These are phyloP conservation scores for Colletes collaris DNA, from an alignment of 2,888 invertebrate species.

Conservation along the genomic window DNA sequence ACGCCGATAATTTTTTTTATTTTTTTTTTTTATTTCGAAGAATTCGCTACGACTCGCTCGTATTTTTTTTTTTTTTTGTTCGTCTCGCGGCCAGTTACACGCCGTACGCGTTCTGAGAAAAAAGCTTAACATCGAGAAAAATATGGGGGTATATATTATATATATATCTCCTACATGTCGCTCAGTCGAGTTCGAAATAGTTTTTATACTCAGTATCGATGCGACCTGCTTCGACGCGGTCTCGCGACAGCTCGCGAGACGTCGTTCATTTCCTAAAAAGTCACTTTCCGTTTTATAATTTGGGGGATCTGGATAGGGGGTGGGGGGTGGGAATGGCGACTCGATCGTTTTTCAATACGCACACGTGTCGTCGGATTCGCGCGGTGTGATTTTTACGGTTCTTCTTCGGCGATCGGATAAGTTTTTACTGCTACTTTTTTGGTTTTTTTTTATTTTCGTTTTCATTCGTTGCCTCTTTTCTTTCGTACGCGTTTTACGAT, in stretches of 20 bases:
- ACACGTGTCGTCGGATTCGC: constrained; percentile 11
- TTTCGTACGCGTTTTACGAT: constrained; percentile 16
- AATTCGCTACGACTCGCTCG: constrained; percentile 66
- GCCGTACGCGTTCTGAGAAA: constrained; percentile 71
- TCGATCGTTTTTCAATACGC: constrained; percentile 58
- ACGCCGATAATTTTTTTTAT: constrained; percentile 29
- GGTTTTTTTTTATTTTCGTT: background rate
- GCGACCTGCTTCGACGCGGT: constrained; percentile 54
- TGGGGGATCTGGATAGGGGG: background rate
- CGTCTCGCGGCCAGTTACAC: constrained; percentile 59
- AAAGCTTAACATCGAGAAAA: constrained; percentile 82
- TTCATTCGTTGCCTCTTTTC: constrained; percentile 14
- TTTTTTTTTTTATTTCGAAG: constrained; percentile 8
- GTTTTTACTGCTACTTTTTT: background rate
- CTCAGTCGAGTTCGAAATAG: constrained; percentile 79
- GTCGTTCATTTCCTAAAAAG: constrained; percentile 72
- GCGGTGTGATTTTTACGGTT: constrained; percentile 7
- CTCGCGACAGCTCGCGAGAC: constrained; percentile 57
- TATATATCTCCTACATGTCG: constrained; percentile 70
- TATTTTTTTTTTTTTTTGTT: constrained; percentile 40
- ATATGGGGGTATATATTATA: constrained; percentile 77
- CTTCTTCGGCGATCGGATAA: constrained; percentile 11
- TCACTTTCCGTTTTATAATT: constrained; percentile 72
- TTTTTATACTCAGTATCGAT: constrained; percentile 56
- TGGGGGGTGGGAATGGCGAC: constrained; percentile 40